Evolutionary conservation across 2,797 vertebrate genomes (phyloP), one percentile per base, ranked within the genome.

Genomic region (Stomatorhinus walkeri): DNA sequence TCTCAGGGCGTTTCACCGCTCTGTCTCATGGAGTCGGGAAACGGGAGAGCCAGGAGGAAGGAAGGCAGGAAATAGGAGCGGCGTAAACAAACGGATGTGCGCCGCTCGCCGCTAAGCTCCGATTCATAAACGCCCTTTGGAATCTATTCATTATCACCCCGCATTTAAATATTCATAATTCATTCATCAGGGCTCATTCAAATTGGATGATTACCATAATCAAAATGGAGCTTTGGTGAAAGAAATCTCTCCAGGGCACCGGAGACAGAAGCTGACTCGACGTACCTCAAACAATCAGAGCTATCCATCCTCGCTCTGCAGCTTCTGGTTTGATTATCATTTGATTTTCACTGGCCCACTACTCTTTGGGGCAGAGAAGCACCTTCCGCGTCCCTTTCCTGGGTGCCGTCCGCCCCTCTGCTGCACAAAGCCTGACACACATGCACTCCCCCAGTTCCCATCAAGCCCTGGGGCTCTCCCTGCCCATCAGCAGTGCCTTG

Each of bases 191-290:
- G 24, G 85, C 54, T 87, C 85, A 61, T 87, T 59, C 85, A 87
- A 87, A 87, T 59, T 87, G 85, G 85, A 61, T 87, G 52, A 87
- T 87, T 87, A 87, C 85, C 85, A 87, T 87, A 87, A 87, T 87
- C 85, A 87, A 46, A 87, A 59, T 87, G 85, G 85, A 87, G 52
- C 54, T 87, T 43, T 43, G 28, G 85, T 87, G 85, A 59, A 87
- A 61, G 85, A 43, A 87, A 61, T 59, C 85, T 61, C 85, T 59
- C 32, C 14, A 43, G 85, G 85, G 52, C 32, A 43, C 85, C 52
- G 54, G 52, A 61, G 54, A 61, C 85, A 36, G 85, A 49, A 59
- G 54, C 85, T 28, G 16, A 87, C 28, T 56, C 54, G 54, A 61
- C 85, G 56, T 19, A 49, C 32, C 40, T 87, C 52, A 40, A 24